Percentiles rank a stretch among this genome's conserved stretches.
These are phyloP conservation scores for Eciton burchellii DNA, from an alignment of 1,140 invertebrate genomes.

Conservation along the genomic window DNA sequence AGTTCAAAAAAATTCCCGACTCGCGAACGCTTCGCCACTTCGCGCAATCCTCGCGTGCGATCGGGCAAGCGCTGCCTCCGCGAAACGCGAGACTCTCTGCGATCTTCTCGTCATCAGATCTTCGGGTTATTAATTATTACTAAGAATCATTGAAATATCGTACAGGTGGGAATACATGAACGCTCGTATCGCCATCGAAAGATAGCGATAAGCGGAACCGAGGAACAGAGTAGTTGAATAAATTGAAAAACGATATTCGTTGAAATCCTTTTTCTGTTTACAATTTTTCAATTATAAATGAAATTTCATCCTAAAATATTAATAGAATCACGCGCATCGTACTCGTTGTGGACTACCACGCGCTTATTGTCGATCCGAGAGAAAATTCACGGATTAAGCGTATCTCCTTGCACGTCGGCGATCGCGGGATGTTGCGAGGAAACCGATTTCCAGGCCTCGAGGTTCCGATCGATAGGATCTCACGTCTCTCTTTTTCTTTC, in stretches of 20 bases:
- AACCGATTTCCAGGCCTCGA: conserved; percentile 69
- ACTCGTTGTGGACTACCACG: neutral
- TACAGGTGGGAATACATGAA: neutral
- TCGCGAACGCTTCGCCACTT: conserved; percentile 12
- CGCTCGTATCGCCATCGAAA: neutral
- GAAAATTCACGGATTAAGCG: conserved; percentile 7
- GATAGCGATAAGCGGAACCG: neutral
- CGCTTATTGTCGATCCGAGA: neutral
- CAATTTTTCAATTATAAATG: neutral
- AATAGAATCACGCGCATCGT: neutral
- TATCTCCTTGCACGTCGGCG: neutral
- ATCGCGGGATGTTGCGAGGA: conserved; percentile 58
- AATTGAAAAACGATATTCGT: too few species aligned
- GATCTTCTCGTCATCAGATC: neutral
- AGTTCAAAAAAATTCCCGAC: neutral
- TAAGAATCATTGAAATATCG: too few species aligned
- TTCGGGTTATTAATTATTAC: too few species aligned
- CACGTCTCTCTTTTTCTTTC: conserved; percentile 9
- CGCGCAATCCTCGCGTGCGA: neutral
- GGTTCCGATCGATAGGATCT: conserved; percentile 67
- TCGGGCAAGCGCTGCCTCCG: neutral
- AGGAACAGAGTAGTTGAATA: too few species aligned
- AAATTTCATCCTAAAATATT: neutral
- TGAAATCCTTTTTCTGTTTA: too few species aligned
- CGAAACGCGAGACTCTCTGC: neutral